Evolutionary conservation across 92 coral and sea anemone species (phyloP).

Genomic region (Phenganax stokvisi): DNA sequence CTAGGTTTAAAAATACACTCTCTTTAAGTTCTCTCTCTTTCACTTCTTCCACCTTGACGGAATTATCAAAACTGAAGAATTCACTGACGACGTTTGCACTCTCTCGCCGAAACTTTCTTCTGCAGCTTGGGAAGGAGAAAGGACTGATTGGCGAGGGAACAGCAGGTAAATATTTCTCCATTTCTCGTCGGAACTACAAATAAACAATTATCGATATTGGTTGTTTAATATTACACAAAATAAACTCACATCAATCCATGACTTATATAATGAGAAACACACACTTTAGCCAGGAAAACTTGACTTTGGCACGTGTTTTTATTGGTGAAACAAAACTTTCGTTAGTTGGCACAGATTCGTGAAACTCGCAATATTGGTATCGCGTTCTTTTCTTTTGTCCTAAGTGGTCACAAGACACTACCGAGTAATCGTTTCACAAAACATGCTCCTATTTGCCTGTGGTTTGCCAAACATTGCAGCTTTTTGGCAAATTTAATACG

Average conservation of each 20-base stretch:
- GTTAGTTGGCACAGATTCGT: slow-evolving; percentile 1
- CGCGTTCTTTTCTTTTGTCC: neutral
- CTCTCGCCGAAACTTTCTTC: slow-evolving; percentile 93
- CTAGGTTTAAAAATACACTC: slow-evolving; percentile 44
- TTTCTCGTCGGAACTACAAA: slow-evolving; percentile 82
- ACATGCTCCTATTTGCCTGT: neutral
- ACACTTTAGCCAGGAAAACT: neutral
- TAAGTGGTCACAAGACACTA: slow-evolving; percentile 24
- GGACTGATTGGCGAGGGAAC: slow-evolving; percentile 89
- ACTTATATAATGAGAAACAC: neutral
- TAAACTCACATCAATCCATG: neutral
- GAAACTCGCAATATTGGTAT: neutral
- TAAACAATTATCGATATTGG: neutral
- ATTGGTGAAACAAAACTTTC: neutral
- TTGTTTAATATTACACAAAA: slow-evolving; percentile 1
- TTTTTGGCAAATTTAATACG: neutral
- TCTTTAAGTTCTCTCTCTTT: slow-evolving; percentile 40
- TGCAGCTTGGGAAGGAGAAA: slow-evolving; percentile 58
- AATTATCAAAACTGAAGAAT: slow-evolving; percentile 84
- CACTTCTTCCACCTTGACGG: slow-evolving; percentile 58
- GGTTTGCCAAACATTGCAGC: neutral
- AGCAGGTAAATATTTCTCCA: slow-evolving; percentile 83
- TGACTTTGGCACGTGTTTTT: neutral
- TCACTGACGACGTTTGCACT: slow-evolving; percentile 98
- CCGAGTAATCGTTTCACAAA: neutral